Percentiles rank a stretch among this genome's conserved stretches.
phyloP scores from a whole-genome alignment of 2,797 vertebrate species.

The Enteromius trimaculatus region DNA sequence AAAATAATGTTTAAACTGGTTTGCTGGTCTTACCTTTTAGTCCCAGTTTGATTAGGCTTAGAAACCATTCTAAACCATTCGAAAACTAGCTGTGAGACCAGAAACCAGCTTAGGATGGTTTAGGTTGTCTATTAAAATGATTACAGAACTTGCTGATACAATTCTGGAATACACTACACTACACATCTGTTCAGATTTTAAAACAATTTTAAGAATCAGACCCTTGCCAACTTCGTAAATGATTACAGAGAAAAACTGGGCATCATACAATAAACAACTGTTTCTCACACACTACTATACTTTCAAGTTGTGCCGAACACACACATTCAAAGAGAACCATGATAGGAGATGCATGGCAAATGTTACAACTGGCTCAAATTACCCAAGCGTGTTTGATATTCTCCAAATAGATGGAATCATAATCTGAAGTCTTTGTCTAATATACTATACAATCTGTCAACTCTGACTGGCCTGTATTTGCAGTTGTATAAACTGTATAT shows the following conservation, averaged over 20 bases:
- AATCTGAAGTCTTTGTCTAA: neutral
- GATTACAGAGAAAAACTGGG: neutral
- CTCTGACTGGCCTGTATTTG: neutral
- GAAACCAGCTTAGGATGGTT: neutral
- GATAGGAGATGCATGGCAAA: neutral
- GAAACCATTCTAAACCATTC: neutral
- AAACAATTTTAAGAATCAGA: conserved; percentile 2
- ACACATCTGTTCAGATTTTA: neutral
- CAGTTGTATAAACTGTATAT: neutral
- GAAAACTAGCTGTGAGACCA: neutral
- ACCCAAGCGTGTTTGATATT: neutral
- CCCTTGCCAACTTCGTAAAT: neutral
- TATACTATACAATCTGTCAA: neutral
- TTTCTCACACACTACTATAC: neutral
- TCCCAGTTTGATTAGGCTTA: neutral
- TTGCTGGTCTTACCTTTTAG: neutral
- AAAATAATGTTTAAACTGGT: neutral
- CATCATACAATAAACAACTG: neutral
- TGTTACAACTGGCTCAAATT: neutral
- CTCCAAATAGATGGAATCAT: neutral
- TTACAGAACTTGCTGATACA: neutral
- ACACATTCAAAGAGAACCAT: neutral
- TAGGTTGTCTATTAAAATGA: neutral
- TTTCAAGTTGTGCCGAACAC: neutral
- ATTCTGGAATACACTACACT: neutral